Conservation (phyloP, 2,113 vertebrate species). For the Hippotragus niger region DNA sequence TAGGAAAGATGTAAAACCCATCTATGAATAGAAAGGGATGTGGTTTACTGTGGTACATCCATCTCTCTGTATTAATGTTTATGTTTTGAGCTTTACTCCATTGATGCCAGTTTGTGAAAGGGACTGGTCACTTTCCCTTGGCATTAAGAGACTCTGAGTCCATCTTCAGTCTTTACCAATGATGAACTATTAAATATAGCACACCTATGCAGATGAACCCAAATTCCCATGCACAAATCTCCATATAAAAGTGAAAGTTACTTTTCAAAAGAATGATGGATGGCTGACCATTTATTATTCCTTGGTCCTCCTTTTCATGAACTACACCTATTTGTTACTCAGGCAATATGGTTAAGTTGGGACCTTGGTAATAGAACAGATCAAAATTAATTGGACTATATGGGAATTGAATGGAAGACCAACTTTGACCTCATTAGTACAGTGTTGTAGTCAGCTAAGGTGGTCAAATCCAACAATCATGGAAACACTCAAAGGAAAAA, state of each 20-base stretch:
- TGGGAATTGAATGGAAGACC: slow-evolving; percentile 29
- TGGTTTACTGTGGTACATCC: not conserved
- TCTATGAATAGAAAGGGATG: not conserved
- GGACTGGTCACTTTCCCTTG: not conserved
- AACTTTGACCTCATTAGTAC: slow-evolving; percentile 42
- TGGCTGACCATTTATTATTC: not conserved
- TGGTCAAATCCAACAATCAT: not conserved
- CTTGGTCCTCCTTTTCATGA: not conserved
- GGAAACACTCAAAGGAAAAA: slow-evolving; percentile 7
- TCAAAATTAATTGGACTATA: slow-evolving; percentile 37
- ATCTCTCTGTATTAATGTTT: not conserved
- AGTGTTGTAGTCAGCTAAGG: not conserved
- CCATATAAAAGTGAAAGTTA: not conserved
- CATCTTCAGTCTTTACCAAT: not conserved
- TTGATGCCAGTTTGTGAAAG: not conserved
- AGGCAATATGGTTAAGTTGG: not conserved
- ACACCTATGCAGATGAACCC: not conserved
- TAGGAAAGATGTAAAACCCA: not conserved
- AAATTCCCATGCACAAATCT: not conserved
- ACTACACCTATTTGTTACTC: not conserved
- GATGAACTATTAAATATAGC: not conserved
- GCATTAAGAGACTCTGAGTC: not conserved
- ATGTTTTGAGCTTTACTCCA: not conserved
- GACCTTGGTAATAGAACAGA: not conserved
- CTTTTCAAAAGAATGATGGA: not conserved